Conservation (phyloP, 53 echinoderm and acorn worm species). For the Echinarachnius parma region DNA sequence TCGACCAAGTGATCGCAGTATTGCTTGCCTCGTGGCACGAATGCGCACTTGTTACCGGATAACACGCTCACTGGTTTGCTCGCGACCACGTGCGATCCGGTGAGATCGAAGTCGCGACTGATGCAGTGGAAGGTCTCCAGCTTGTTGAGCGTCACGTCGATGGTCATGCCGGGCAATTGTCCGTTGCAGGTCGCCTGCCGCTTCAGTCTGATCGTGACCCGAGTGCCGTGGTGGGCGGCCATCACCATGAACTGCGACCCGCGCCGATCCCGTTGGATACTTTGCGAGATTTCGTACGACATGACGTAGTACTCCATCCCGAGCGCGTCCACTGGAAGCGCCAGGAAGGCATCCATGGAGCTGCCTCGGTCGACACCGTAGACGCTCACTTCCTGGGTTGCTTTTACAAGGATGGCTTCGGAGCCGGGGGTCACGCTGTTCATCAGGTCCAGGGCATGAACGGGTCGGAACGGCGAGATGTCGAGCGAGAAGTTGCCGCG, state of each 20-base stretch:
- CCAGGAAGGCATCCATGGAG: slow-evolving; percentile 86
- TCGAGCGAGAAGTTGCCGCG: slow-evolving; percentile 31
- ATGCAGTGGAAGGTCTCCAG: slow-evolving; percentile 58
- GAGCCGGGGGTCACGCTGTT: slow-evolving; percentile 11
- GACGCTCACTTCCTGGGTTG: slow-evolving; percentile 74
- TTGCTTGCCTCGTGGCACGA: slow-evolving; percentile 59
- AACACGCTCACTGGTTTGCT: slow-evolving; percentile 68
- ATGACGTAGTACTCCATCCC: slow-evolving; percentile 80
- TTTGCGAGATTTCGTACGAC: slow-evolving; percentile 68
- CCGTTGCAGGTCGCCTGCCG: slow-evolving; percentile 34
- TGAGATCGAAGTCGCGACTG: slow-evolving; percentile 68
- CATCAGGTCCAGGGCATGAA: slow-evolving; percentile 29
- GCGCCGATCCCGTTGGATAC: slow-evolving; percentile 60
- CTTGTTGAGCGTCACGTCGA: slow-evolving; percentile 47
- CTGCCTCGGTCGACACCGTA: slow-evolving; percentile 78
- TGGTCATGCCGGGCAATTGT: slow-evolving; percentile 15
- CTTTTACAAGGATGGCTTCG: slow-evolving; percentile 63
- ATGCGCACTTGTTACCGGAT: slow-evolving; percentile 89
- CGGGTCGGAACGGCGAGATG: slow-evolving; percentile 46
- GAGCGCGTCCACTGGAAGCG: slow-evolving; percentile 72
- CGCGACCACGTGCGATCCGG: slow-evolving; percentile 73
- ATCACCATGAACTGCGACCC: slow-evolving; percentile 88
- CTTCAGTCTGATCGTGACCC: slow-evolving; percentile 45
- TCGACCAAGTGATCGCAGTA: slow-evolving; percentile 87
- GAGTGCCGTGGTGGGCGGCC: slow-evolving; percentile 61